These are phyloP conservation scores for Diplosoma virens DNA, from an alignment of 23 tunicate genomes.

Conservation along the genomic window DNA sequence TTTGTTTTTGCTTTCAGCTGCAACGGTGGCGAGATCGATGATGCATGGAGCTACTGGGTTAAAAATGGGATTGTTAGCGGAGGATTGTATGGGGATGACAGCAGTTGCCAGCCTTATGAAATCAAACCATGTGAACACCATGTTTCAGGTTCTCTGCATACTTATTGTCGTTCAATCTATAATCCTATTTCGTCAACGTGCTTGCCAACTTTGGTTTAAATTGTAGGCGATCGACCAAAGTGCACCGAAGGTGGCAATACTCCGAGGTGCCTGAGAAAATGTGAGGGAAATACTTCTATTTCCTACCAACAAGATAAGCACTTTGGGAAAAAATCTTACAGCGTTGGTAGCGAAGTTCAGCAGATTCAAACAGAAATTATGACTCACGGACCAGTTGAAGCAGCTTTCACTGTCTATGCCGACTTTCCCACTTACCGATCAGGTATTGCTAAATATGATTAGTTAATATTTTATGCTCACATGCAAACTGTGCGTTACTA, in stretches of 20 bases:
- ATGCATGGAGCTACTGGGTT: slow-evolving; percentile 76
- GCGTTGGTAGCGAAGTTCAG: slow-evolving; percentile 17
- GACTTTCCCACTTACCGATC: slow-evolving; percentile 93
- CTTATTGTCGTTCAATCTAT: too few relatives aligned
- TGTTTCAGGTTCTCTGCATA: slow-evolving; percentile 59
- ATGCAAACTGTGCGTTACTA: too few relatives aligned
- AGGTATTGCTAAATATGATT: too few relatives aligned
- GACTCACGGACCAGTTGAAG: slow-evolving; percentile 92
- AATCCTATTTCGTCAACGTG: too few relatives aligned
- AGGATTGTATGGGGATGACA: slow-evolving; percentile 55
- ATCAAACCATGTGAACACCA: slow-evolving; percentile 94
- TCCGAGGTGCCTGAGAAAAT: slow-evolving; percentile 57
- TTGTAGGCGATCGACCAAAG: slow-evolving; percentile 85
- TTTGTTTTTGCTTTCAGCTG: slow-evolving; percentile 34
- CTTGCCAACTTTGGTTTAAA: too few relatives aligned
- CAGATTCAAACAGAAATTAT: slow-evolving; percentile 86
- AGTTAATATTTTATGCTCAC: too few relatives aligned
- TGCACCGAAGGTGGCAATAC: slow-evolving; percentile 81
- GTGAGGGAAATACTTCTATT: slow-evolving; percentile 61
- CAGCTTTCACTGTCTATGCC: slow-evolving; percentile 86
- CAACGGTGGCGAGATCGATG: slow-evolving; percentile 75
- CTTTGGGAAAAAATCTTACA: slow-evolving; percentile 54
- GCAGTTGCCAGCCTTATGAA: slow-evolving; percentile 73
- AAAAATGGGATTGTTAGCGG: slow-evolving; percentile 71
- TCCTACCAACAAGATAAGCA: slow-evolving; percentile 57